These are phyloP conservation scores for Nephrotoma appendiculata DNA, from an alignment of 2,888 invertebrate species.

Conservation along the genomic window DNA sequence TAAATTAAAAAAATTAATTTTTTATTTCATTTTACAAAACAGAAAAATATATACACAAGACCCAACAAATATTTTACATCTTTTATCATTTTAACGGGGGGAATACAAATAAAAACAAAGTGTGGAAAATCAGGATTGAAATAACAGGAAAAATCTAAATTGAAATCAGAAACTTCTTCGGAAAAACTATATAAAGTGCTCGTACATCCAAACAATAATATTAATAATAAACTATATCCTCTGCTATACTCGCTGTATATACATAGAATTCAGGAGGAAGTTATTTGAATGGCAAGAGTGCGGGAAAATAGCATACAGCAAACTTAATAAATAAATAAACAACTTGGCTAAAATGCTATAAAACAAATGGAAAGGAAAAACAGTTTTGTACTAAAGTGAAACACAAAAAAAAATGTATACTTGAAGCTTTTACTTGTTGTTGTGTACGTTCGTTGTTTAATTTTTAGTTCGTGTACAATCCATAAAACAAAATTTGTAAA, in stretches of 20 bases:
- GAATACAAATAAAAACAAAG: not conserved
- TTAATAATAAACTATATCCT: not conserved
- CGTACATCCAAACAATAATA: not conserved
- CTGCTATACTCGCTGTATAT: not conserved
- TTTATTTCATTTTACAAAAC: not conserved
- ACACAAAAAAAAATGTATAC: not conserved
- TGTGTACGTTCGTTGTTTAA: not conserved
- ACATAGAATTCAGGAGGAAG: not conserved
- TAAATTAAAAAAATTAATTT: not conserved
- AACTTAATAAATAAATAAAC: not conserved
- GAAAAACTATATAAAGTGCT: not conserved
- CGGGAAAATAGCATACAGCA: not conserved
- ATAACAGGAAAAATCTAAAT: not conserved
- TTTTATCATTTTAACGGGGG: not conserved
- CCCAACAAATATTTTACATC: not conserved
- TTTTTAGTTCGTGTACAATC: not conserved
- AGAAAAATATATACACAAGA: not conserved
- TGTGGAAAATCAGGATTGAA: not conserved
- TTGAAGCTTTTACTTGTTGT: not conserved
- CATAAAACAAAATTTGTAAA: not conserved
- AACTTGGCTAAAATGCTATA: not conserved
- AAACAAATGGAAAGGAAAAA: not conserved
- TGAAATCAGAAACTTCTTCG: not conserved
- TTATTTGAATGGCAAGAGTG: not conserved
- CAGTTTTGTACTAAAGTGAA: not conserved